Evolutionary conservation across 2,888 invertebrate genomes (phyloP), one percentile per base, ranked within the genome.

Genomic region (Caenorhabditis sp.): DNA sequence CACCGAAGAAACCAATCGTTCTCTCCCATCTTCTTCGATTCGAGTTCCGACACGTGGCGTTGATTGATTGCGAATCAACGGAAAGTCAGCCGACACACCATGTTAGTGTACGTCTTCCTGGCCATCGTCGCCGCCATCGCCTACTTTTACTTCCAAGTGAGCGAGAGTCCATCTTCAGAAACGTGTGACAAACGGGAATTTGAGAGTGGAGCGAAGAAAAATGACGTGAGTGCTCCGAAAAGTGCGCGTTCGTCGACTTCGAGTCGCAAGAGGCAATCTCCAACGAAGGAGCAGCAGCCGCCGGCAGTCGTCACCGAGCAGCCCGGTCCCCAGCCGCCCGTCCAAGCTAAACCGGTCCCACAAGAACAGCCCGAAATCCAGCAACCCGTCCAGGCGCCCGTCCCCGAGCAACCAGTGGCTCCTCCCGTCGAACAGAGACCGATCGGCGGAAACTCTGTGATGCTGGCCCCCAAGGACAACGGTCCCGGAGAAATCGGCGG

Each of bases 41-140:
- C n/a, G n/a, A n/a, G n/a, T 30, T 13, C 41, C 41, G 17, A 41
- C 41, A 41, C 15, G 41, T 41, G 41, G 41, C 41, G 17, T 17
- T 17, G 53, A 45, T 41, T 26, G 63, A 53, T 35, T 9, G 35
- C 2, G 9, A 35, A 20, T n/a, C 55, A 56, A 48, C 65, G 37
- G 55, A 56, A 56, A 66, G 65, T 55, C 65, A 46, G 27, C 30
- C n/a, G n/a, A n/a, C n/a, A n/a, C n/a, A 37, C 24, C 15, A 66
- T 66, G 66, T 50, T 66, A 30, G 56, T 66, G 24, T 66, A 66
- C 56, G 56, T 66, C 37, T 41, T 56, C 27, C 66, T 66, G 48
- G 66, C 55, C 17, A 41, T 66, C 50, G 37, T 58, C 50, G 66
- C 56, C 50, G 56, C 30, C 37, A 39, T 56, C 56, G 66, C 56